Evolutionary conservation across 1,140 invertebrate genomes (phyloP).

Genomic region (Drosophila bocqueti): DNA sequence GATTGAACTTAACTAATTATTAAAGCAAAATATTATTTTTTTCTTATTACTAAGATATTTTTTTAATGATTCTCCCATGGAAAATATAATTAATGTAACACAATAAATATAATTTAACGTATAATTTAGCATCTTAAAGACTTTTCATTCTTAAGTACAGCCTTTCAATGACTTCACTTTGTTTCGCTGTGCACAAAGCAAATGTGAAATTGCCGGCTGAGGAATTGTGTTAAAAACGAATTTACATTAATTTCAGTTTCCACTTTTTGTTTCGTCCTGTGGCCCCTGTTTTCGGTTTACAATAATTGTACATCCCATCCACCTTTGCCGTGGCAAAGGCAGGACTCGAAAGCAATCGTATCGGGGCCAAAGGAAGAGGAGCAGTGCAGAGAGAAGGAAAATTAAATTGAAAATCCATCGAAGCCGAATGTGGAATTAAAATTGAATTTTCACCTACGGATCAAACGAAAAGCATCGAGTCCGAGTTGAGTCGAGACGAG

Average conservation of each 20-base stretch:
- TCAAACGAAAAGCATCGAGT: slow-evolving; percentile 29
- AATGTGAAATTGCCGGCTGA: slow-evolving; percentile 68
- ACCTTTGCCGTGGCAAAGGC: slow-evolving; percentile 25
- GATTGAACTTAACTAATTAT: no score
- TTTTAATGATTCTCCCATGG: no score
- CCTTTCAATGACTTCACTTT: no score
- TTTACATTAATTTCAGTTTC: slow-evolving; percentile 76
- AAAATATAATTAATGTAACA: no score
- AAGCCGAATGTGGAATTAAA: slow-evolving; percentile 57
- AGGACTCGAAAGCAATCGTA: slow-evolving; percentile 10
- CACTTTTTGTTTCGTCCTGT: slow-evolving; percentile 51
- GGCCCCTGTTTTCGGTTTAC: slow-evolving; percentile 35
- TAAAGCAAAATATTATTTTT: no score
- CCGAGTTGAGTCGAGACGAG: slow-evolving; percentile 2
- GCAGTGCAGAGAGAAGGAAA: slow-evolving; percentile 31
- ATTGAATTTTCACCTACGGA: slow-evolving; percentile 60
- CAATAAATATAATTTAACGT: no score
- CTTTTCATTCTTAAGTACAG: neutral
- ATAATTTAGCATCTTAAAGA: neutral
- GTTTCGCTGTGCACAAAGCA: slow-evolving; percentile 53
- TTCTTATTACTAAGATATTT: no score
- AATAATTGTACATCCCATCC: slow-evolving; percentile 51
- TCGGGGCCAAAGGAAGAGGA: slow-evolving; percentile 8
- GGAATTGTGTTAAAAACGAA: slow-evolving; percentile 75
- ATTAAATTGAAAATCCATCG: slow-evolving; percentile 65